Evolutionary conservation across 2,113 vertebrate genomes (phyloP).

Genomic region (Oxyruncus cristatus): DNA sequence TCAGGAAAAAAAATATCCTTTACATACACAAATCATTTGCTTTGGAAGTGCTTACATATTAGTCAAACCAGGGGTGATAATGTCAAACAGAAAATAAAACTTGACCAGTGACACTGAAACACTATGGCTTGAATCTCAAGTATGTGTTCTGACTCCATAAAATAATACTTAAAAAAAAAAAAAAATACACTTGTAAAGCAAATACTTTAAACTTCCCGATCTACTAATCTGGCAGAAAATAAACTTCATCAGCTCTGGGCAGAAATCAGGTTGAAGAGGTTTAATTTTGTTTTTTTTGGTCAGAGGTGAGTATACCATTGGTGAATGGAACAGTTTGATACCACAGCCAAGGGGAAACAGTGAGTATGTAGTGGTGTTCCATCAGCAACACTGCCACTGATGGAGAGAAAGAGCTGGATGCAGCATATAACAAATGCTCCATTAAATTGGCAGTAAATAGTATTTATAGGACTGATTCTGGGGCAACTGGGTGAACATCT

Average conservation of each 20-base stretch:
- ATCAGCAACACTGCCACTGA: not conserved
- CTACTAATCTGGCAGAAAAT: not conserved
- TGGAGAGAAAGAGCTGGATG: not conserved
- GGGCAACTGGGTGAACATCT: not conserved
- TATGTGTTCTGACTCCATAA: not conserved
- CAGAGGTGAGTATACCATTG: not conserved
- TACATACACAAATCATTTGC: not conserved
- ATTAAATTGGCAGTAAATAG: not conserved
- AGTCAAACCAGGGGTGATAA: not conserved
- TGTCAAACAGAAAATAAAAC: not conserved
- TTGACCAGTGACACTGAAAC: not conserved
- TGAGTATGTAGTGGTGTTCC: not conserved
- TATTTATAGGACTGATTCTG: not conserved
- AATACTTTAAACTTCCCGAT: not conserved
- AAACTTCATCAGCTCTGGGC: not conserved
- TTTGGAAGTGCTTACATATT: not conserved
- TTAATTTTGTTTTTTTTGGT: not conserved
- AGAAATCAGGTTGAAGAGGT: not conserved
- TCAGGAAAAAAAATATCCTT: not conserved
- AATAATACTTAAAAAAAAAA: not conserved
- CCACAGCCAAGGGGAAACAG: not conserved
- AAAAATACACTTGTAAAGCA: not conserved
- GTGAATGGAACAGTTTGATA: not conserved
- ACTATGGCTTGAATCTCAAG: not conserved
- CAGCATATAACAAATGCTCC: not conserved